phyloP scores from a whole-genome alignment of 2,888 invertebrate genomes.

The Eupithecia tripunctaria region DNA sequence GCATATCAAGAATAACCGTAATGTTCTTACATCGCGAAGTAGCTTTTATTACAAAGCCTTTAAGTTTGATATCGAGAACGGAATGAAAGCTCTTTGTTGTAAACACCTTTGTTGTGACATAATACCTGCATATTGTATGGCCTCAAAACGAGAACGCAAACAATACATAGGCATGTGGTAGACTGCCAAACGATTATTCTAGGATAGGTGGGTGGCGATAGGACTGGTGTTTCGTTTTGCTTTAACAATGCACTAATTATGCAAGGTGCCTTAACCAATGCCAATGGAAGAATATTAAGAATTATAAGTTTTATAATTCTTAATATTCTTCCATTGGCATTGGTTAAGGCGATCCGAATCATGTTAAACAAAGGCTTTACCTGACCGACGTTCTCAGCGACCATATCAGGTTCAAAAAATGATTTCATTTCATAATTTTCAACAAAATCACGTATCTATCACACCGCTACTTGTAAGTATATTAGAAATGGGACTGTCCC shows the following conservation, averaged over 20 bases:
- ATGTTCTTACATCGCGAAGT: constrained; percentile 10
- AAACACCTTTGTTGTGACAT: constrained; percentile 43
- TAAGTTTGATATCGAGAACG: constrained; percentile 25
- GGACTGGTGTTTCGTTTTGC: constrained; percentile 45
- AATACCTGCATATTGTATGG: constrained; percentile 42
- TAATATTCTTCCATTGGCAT: constrained; percentile 29
- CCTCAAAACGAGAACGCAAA: constrained; percentile 45
- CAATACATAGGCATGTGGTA: constrained; percentile 52
- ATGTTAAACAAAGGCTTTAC: background rate
- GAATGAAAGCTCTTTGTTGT: constrained; percentile 35
- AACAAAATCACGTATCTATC: background rate
- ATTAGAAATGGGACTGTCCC: constrained; percentile 2
- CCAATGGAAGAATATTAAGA: constrained; percentile 27
- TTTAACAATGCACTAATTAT: constrained; percentile 37
- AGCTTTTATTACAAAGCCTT: constrained; percentile 25
- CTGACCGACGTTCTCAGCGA: background rate
- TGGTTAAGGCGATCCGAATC: constrained; percentile 11
- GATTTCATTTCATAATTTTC: background rate
- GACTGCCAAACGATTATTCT: constrained; percentile 54
- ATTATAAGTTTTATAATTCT: constrained; percentile 3
- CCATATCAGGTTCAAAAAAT: background rate
- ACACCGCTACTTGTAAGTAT: background rate
- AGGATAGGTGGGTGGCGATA: constrained; percentile 49
- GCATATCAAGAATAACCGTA: constrained; percentile 10
- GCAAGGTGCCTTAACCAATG: constrained; percentile 16